These are phyloP conservation scores for Archips crataeganus DNA, from an alignment of 2,888 invertebrate species.

Conservation along the genomic window DNA sequence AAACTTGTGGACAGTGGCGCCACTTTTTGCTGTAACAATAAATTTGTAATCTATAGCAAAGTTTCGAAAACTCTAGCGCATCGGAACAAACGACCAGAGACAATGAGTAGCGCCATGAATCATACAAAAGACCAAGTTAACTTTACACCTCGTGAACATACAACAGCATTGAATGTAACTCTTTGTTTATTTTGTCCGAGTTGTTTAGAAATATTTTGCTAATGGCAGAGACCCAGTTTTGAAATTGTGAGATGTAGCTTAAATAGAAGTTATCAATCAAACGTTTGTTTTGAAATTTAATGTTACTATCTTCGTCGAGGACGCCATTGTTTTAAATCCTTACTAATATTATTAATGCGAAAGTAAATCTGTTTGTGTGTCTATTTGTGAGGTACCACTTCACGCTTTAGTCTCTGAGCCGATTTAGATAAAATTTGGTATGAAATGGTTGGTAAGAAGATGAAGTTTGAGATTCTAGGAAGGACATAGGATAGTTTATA, in stretches of 20 bases:
- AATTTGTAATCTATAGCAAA: conserved; percentile 35
- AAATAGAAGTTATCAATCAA: conserved; percentile 71
- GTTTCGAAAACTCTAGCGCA: conserved; percentile 44
- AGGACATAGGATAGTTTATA: no score
- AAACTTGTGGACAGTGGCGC: not conserved
- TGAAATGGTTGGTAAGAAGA: no score
- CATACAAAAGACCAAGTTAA: conserved; percentile 51
- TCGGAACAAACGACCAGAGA: conserved; percentile 58
- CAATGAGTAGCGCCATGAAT: conserved; percentile 70
- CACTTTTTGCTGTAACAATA: conserved; percentile 19
- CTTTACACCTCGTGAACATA: conserved; percentile 19
- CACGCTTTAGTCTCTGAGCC: no score
- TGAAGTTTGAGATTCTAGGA: no score
- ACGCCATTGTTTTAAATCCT: conserved; percentile 54
- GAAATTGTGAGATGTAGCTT: conserved; percentile 63
- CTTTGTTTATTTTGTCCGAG: conserved; percentile 30
- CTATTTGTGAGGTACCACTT: no score
- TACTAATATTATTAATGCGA: no score
- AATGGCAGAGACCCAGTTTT: conserved; percentile 59
- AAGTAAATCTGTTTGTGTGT: no score
- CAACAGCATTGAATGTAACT: not conserved
- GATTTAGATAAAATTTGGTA: no score
- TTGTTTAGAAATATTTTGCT: conserved; percentile 40
- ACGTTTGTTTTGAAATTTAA: conserved; percentile 52
- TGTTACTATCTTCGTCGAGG: conserved; percentile 42